These are phyloP conservation scores for Ceratina japonica DNA, from an alignment of 1,140 invertebrate species.

Conservation along the genomic window DNA sequence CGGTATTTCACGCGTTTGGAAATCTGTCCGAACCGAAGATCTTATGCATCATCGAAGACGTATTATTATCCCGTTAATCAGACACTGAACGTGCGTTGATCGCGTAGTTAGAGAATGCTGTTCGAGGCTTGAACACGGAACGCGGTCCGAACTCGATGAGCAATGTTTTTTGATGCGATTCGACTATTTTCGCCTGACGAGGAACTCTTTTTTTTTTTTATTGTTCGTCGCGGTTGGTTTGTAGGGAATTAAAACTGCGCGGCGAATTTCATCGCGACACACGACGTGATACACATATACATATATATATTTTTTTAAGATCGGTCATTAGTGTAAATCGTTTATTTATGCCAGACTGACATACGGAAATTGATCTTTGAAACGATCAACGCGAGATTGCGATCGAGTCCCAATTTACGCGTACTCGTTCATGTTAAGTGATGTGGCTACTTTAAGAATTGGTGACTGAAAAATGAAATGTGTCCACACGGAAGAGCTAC, in stretches of 20 bases:
- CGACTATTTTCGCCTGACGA: background rate
- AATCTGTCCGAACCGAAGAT: constrained; percentile 11
- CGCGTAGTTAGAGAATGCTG: background rate
- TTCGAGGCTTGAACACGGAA: background rate
- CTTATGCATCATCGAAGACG: background rate
- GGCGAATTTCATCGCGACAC: background rate
- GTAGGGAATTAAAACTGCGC: background rate
- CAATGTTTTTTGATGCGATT: background rate
- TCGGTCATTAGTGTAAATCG: background rate
- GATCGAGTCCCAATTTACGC: background rate
- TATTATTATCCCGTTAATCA: background rate
- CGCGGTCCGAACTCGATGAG: background rate
- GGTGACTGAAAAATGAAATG: constrained; percentile 22
- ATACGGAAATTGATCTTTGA: background rate
- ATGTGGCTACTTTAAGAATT: background rate
- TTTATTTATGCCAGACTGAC: constrained; percentile 15
- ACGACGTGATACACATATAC: constrained; percentile 1
- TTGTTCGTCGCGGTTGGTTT: background rate
- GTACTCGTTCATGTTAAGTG: background rate
- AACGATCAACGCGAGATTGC: constrained; percentile 4
- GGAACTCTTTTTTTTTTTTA: constrained; percentile 13
- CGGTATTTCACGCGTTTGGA: background rate
- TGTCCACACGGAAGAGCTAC: background rate
- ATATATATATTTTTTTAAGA: background rate
- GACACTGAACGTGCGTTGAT: constrained; percentile 11